These are phyloP conservation scores for Lydus trimaculatus DNA, from an alignment of 2,888 invertebrate genomes.

Conservation along the genomic window DNA sequence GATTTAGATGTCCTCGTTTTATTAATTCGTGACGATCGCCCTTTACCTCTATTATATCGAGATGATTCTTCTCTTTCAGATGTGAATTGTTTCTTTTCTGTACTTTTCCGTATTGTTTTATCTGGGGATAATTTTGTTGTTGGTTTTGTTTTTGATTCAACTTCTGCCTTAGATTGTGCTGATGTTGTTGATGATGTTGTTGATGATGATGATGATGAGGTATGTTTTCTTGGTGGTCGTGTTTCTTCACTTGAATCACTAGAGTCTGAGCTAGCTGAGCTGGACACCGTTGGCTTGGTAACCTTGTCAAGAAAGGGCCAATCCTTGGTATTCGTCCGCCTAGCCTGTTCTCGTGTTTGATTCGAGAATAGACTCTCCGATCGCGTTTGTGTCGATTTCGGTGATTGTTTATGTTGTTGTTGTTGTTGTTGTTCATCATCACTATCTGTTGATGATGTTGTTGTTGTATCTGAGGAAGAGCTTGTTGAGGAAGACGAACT, in stretches of 20 bases:
- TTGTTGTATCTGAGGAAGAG: slow-evolving; percentile 62
- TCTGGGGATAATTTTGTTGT: background rate
- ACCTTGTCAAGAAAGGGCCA: slow-evolving; percentile 84
- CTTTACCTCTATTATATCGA: slow-evolving; percentile 53
- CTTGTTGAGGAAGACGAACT: slow-evolving; percentile 63
- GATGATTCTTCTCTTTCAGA: slow-evolving; percentile 80
- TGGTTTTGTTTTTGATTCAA: slow-evolving; percentile 26
- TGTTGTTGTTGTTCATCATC: slow-evolving; percentile 62
- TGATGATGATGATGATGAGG: slow-evolving; percentile 39
- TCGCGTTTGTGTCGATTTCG: slow-evolving; percentile 44
- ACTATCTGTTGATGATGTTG: slow-evolving; percentile 67
- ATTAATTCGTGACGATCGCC: slow-evolving; percentile 48
- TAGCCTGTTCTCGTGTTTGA: slow-evolving; percentile 50
- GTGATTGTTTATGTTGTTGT: slow-evolving; percentile 61
- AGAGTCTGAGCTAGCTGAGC: slow-evolving; percentile 65
- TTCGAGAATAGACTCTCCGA: slow-evolving; percentile 55
- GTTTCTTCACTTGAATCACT: slow-evolving; percentile 57
- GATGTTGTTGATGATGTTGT: slow-evolving; percentile 28
- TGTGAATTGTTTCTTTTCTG: slow-evolving; percentile 61
- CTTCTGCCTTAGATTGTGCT: slow-evolving; percentile 29
- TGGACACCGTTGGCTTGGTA: slow-evolving; percentile 71
- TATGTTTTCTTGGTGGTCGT: slow-evolving; percentile 25
- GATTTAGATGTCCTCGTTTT: slow-evolving; percentile 53
- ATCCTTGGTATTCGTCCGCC: slow-evolving; percentile 65
- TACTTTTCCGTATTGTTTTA: slow-evolving; percentile 29